Percentiles rank a stretch among this genome's conserved stretches.
Conservation (phyloP, 1,140 invertebrate genomes). For the Drosophila tani region DNA sequence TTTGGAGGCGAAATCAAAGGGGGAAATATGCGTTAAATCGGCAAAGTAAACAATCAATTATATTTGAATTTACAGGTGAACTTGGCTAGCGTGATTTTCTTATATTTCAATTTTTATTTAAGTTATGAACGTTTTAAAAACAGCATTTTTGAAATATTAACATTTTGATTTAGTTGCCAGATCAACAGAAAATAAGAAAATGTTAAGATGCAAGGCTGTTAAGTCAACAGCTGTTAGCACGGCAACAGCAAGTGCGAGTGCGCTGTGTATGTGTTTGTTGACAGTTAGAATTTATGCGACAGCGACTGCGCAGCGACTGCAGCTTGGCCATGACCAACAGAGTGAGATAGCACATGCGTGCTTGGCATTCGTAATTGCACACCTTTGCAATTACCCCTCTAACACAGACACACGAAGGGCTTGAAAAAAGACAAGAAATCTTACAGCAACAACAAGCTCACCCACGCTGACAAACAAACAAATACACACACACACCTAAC, state of each 20-base stretch:
- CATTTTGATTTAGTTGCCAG: too few species aligned
- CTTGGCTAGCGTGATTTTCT: neutral
- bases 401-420: conserved; percentile 47
- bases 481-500: conserved; percentile 22
- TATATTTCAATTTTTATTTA: neutral
- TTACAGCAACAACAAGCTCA: conserved; percentile 27
- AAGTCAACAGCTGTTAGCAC: conserved; percentile 13
- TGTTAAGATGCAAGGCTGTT: conserved; percentile 9
- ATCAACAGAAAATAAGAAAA: neutral
- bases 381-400: conserved; percentile 15
- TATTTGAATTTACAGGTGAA: conserved; percentile 12
- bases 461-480: conserved; percentile 27
- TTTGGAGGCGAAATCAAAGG: conserved; percentile 19
- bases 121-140: too few species aligned
- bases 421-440: conserved; percentile 36
- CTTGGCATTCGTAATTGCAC: conserved; percentile 51
- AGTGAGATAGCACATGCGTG: conserved; percentile 50
- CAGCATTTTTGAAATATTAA: neutral
- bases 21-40: conserved; percentile 29
- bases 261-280: conserved; percentile 17
- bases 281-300: conserved; percentile 57
- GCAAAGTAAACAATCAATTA: conserved; percentile 32
- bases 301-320: conserved; percentile 18
- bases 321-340: conserved; percentile 49
- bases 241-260: conserved; percentile 1